These are phyloP conservation scores for Mesitornis unicolor DNA, from an alignment of 2,113 vertebrate genomes.

Conservation along the genomic window DNA sequence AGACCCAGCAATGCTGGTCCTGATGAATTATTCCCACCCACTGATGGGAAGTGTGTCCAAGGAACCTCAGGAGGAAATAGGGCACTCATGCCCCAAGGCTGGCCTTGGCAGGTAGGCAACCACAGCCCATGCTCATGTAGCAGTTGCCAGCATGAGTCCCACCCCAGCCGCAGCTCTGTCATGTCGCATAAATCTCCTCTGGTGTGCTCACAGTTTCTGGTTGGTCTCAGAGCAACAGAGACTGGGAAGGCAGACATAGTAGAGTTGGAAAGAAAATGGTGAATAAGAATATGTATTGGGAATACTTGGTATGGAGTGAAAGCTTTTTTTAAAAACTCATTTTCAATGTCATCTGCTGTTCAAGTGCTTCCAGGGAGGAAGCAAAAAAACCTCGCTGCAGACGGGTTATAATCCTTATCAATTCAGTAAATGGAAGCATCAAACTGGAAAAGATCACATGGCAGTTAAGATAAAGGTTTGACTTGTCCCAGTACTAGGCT, in stretches of 20 bases:
- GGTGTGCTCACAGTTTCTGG: background rate
- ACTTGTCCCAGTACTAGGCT: slow-evolving; percentile 64
- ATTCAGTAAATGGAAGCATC: slow-evolving; percentile 67
- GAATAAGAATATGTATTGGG: background rate
- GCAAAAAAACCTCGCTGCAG: slow-evolving; percentile 20
- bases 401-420: slow-evolving; percentile 68
- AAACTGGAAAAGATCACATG: slow-evolving; percentile 68
- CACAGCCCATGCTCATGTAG: background rate
- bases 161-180: background rate
- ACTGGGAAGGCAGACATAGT: background rate
- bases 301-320: background rate
- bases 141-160: background rate
- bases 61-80: background rate
- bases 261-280: background rate
- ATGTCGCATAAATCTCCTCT: background rate
- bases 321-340: background rate
- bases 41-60: background rate
- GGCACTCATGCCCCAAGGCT: accelerated
- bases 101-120: background rate
- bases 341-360: slow-evolving; percentile 19
- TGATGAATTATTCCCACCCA: background rate
- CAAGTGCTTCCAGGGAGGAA: slow-evolving; percentile 33
- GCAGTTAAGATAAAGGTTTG: slow-evolving; percentile 77
- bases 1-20: background rate
- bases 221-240: background rate